Percentiles rank a stretch among this genome's conserved stretches.
These are phyloP conservation scores for Pangasius sanitwongsei DNA, from an alignment of 2,797 vertebrate genomes.

Conservation along the genomic window DNA sequence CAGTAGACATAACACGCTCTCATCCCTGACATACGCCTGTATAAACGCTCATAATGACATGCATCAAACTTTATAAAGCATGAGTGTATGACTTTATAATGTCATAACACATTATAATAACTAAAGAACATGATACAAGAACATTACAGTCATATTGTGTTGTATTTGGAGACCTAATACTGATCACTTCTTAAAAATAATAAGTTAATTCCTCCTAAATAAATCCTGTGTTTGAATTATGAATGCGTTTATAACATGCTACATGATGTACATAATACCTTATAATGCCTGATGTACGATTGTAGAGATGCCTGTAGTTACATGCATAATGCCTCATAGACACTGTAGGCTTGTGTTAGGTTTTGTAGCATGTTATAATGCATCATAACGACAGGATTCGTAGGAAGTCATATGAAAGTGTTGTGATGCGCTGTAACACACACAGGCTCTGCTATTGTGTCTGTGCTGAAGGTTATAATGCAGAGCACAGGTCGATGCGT, in stretches of 20 bases:
- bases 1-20: too few species aligned
- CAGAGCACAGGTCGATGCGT: slow-evolving; percentile 51
- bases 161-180: background rate
- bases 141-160: background rate
- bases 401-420: too few species aligned
- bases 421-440: background rate
- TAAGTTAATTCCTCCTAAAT: too few species aligned
- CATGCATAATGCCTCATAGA: background rate
- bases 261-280: background rate
- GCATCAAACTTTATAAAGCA: background rate
- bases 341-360: background rate
- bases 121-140: background rate
- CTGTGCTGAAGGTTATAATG: background rate
- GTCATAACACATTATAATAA: background rate
- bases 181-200: background rate
- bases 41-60: background rate
- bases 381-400: background rate
- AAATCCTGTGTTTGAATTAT: too few species aligned
- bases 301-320: too few species aligned
- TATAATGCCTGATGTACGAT: background rate
- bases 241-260: background rate
- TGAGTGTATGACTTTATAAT: background rate
- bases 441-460: too few species aligned
- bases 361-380: background rate
- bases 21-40: background rate